Evolutionary conservation across 2,797 vertebrate species (phyloP), one percentile per base, ranked within the genome.

Genomic region (Myotis myotis): DNA sequence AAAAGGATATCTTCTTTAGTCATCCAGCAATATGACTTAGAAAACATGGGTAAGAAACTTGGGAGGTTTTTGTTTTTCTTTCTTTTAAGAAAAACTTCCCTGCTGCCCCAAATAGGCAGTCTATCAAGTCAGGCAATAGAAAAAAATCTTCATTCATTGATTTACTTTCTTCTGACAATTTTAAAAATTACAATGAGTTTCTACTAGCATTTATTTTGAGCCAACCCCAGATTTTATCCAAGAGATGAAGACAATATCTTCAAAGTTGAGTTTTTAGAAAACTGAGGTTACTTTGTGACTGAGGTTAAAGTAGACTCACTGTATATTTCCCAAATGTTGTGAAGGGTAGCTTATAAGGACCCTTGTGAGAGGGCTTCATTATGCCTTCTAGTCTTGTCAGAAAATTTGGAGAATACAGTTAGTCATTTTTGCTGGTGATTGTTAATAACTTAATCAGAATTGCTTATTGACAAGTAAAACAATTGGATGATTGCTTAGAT

Each of bases 381-480:
- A 80, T 75, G n/a, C 53, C 36, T 93, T 91, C 11, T 93, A 55
- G 28, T 87, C 49, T 94, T 88, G 47, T 47, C 38, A 96, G 71
- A 95, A 88, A 91, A 87, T 96, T 11, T 91, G n/a, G 89, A 87
- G 41, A 72, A 80, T 10, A 75, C n/a, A 76, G 15, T 91, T 78
- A 66, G 0, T 88, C 9, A 87, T n/a, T 87, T 92, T 88, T 95
- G 57, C 78, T 92, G 30, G 38, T 94, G 38, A 76, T 55, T 81
- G 51, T 64, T 96, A 96, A 94, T 94, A 87, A 13, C 22, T 64
- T 86, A 84, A 82, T 22, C 30, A 92, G 22, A 94, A 85, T 89
- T 92, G 55, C 47, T 94, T 93, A 76, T 88, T 89, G 68, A 80
- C 16, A 94, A 68, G 41, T 88, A 82, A 95, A 95, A 87, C 9